Evolutionary conservation across 92 coral and sea anemone species (phyloP).

Genomic region (Zoanthus sansibaricus): DNA sequence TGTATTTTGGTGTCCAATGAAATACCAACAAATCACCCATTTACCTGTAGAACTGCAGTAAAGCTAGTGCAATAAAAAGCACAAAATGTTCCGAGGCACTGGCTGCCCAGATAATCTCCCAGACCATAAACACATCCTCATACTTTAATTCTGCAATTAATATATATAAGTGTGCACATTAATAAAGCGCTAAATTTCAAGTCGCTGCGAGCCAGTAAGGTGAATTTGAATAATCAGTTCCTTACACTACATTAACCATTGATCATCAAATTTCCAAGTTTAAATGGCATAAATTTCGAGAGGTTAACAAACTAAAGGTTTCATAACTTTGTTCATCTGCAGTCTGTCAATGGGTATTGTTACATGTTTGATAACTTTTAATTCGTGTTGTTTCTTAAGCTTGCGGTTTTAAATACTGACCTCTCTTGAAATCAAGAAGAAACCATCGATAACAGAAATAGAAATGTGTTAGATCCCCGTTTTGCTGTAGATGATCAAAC

Average conservation of each 20-base stretch:
- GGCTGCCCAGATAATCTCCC: conserved; percentile 99
- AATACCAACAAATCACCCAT: not conserved
- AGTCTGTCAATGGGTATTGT: not conserved
- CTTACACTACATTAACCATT: too few relatives aligned
- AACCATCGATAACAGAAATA: conserved; percentile 99
- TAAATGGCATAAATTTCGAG: too few relatives aligned
- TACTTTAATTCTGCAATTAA: conserved; percentile 78
- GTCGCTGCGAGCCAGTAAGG: too few relatives aligned
- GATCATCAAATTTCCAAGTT: too few relatives aligned
- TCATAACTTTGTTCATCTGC: not conserved
- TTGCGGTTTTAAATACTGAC: conserved; percentile 36
- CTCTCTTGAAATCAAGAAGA: conserved; percentile 96
- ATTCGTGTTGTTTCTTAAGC: too few relatives aligned
- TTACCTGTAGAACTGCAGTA: conserved; percentile 95
- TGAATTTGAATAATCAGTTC: too few relatives aligned
- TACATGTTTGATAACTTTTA: too few relatives aligned
- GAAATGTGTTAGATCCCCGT: conserved; percentile 95
- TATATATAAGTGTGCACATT: not conserved
- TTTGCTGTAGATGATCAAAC: conserved; percentile 94
- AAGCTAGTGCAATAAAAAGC: conserved; percentile 94
- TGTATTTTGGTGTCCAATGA: not conserved
- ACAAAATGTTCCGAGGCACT: conserved; percentile 96
- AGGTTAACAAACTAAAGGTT: too few relatives aligned
- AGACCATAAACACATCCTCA: conserved; percentile 94
- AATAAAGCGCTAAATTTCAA: not conserved